A percentile compares a stretch with the other conserved stretches of the same genome.
Evolutionary conservation across 1,140 invertebrate genomes (phyloP).

Genomic region (Lepidotrigona ventralis): DNA sequence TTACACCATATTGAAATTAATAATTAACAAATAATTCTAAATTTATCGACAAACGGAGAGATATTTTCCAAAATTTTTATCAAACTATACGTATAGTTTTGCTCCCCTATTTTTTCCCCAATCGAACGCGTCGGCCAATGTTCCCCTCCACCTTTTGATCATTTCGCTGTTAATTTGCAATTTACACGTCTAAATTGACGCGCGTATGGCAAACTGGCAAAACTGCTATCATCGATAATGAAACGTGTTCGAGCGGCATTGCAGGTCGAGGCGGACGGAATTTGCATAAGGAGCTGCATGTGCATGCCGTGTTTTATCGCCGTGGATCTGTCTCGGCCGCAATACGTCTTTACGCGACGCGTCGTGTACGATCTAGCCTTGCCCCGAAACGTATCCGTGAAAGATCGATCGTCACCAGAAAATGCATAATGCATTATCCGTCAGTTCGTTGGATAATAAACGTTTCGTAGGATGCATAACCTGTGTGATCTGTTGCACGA

Average conservation of each 20-base stretch:
- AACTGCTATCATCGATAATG: not conserved
- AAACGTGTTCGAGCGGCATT: not conserved
- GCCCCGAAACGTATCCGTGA: not conserved
- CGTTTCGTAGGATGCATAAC: conserved; percentile 11
- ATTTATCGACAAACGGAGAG: no score
- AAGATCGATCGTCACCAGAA: conserved; percentile 20
- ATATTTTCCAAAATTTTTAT: no score
- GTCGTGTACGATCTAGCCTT: conserved; percentile 28
- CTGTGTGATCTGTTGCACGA: conserved; percentile 17
- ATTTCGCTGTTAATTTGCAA: not conserved
- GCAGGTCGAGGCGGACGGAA: not conserved
- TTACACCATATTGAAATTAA: no score
- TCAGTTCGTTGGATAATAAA: not conserved
- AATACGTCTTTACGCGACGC: conserved; percentile 26
- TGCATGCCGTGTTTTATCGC: conserved; percentile 25
- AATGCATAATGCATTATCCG: conserved; percentile 43
- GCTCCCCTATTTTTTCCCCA: not conserved
- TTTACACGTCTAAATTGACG: not conserved
- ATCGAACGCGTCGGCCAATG: no score
- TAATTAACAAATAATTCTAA: no score
- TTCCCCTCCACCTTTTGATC: not conserved
- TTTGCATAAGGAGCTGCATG: conserved; percentile 35
- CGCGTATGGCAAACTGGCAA: not conserved
- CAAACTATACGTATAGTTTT: not conserved
- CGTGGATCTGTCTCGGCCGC: conserved; percentile 22